A percentile compares a stretch with the other conserved stretches of the same genome.
Evolutionary conservation across 1,140 invertebrate genomes (phyloP).

Genomic region (Drosophila prosaltans): DNA sequence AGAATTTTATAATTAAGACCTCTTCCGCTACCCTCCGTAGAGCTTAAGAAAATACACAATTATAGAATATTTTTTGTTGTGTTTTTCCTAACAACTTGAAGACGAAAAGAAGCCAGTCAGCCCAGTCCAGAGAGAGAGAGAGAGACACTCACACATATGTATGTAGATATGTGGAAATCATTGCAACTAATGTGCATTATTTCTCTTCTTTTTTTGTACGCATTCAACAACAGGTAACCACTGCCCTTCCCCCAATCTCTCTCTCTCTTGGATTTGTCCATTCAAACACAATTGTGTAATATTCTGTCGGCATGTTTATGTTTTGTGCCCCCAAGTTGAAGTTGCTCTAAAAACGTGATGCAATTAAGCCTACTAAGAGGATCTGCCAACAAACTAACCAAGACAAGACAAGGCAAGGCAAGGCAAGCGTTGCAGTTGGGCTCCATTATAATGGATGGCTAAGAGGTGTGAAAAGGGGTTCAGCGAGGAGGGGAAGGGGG

Average conservation of each 20-base stretch:
- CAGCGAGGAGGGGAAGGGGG: neutral
- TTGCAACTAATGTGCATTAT: conserved; percentile 51
- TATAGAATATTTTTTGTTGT: neutral
- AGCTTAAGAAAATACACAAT: neutral
- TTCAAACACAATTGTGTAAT: conserved; percentile 57
- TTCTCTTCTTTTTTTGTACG: conserved; percentile 6
- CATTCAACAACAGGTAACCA: neutral
- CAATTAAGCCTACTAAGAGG: conserved; percentile 46
- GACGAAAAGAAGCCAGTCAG: conserved; percentile 40
- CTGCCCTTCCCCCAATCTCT: neutral
- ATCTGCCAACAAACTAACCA: conserved; percentile 7
- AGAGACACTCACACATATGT: conserved; percentile 15
- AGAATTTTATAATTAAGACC: too few species aligned
- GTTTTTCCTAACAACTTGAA: neutral
- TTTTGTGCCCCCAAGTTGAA: conserved; percentile 24
- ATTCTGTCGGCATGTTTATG: conserved; percentile 48
- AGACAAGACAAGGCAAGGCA: neutral
- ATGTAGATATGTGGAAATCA: conserved; percentile 38
- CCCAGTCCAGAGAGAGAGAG: neutral
- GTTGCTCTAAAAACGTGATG: conserved; percentile 63
- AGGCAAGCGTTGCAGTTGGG: conserved; percentile 5
- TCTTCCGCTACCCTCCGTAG: neutral
- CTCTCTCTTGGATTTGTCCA: conserved; percentile 4
- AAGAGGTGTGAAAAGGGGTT: conserved; percentile 44
- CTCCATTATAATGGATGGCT: conserved; percentile 13